Evolutionary conservation across 1,140 invertebrate species (phyloP).

Genomic region (Heliconius melpomene): DNA sequence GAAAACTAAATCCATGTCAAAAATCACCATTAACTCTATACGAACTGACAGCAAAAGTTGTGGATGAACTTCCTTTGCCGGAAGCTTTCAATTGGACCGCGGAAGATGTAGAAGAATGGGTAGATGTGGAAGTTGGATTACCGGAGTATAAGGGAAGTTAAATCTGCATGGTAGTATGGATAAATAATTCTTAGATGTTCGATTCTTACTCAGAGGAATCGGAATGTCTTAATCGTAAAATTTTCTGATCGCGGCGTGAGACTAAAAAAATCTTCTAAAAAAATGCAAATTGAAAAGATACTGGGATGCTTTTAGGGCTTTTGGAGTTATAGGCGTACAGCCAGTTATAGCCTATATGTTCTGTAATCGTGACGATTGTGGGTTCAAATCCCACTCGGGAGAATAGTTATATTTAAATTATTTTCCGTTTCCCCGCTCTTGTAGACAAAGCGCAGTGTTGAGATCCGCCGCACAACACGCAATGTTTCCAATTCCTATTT

Average conservation of each 20-base stretch:
- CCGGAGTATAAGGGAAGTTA: slow-evolving; percentile 52
- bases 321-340: no score
- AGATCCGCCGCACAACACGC: no score
- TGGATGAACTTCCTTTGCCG: slow-evolving; percentile 50
- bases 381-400: no score
- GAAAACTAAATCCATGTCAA: slow-evolving; percentile 53
- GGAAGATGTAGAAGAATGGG: slow-evolving; percentile 55
- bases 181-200: not conserved
- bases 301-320: no score
- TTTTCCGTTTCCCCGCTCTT: no score
- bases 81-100: slow-evolving; percentile 51
- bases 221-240: not conserved
- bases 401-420: no score
- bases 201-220: not conserved
- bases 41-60: slow-evolving; percentile 51
- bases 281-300: no score
- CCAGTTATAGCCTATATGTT: no score
- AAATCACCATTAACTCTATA: slow-evolving; percentile 54
- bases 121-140: slow-evolving; percentile 48
- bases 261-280: not conserved
- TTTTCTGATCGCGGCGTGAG: not conserved
- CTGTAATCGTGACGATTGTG: no score
- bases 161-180: no score
- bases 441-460: no score
- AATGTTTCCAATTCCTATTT: no score